Conservation (phyloP, 2,888 invertebrate genomes). For the Ceramica pisi region DNA sequence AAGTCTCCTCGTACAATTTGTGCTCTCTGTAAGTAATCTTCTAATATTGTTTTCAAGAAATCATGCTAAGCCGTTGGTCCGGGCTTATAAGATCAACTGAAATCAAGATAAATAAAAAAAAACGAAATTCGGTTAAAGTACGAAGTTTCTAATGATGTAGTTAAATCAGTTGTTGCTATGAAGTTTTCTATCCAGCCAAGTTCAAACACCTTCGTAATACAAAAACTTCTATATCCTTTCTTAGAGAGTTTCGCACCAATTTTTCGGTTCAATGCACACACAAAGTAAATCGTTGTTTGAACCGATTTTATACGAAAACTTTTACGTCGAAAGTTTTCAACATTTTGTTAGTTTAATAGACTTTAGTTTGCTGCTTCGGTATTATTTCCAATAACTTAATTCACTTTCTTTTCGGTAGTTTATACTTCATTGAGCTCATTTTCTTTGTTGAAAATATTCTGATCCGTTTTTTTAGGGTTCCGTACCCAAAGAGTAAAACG, state of each 20-base stretch:
- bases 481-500: too few species aligned
- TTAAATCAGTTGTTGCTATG: neutral
- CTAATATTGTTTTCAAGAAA: too few species aligned
- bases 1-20: too few species aligned
- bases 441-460: neutral
- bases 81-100: too few species aligned
- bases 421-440: conserved; percentile 14
- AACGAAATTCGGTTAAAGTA: too few species aligned
- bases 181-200: neutral
- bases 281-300: conserved; percentile 59
- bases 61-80: too few species aligned
- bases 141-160: neutral
- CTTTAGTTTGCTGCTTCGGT: conserved; percentile 41
- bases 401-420: conserved; percentile 33
- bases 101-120: too few species aligned
- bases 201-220: conserved; percentile 27
- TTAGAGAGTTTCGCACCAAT: conserved; percentile 52
- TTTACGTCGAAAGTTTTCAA: conserved; percentile 37
- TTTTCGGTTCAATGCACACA: conserved; percentile 55
- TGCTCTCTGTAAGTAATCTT: too few species aligned
- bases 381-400: conserved; percentile 47
- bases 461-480: conserved; percentile 4
- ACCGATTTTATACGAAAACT: conserved; percentile 60
- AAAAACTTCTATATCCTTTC: conserved; percentile 31
- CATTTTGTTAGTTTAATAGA: conserved; percentile 51